Evolutionary conservation across 2,888 invertebrate genomes (phyloP).

Genomic region (Eustalomyia histrio): DNA sequence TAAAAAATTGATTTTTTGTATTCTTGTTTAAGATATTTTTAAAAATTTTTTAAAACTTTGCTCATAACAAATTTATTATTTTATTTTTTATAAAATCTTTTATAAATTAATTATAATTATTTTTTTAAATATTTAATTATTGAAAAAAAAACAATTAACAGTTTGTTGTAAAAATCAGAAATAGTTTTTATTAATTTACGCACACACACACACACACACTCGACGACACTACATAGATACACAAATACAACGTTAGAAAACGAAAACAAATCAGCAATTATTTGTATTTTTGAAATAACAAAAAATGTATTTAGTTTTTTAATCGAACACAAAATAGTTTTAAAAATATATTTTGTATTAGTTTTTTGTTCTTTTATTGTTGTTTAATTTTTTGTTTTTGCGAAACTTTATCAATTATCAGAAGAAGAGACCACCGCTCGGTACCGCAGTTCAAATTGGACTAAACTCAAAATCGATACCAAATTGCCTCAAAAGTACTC

Average conservation of each 20-base stretch:
- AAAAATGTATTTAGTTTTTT: slow-evolving; percentile 45
- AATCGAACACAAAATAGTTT: slow-evolving; percentile 33
- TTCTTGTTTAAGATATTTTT: not conserved
- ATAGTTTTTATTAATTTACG: slow-evolving; percentile 37
- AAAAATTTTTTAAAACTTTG: not conserved
- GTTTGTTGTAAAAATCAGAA: slow-evolving; percentile 10
- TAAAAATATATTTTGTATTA: slow-evolving; percentile 23
- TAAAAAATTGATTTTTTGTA: not conserved
- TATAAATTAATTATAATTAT: not conserved
- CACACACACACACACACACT: slow-evolving; percentile 30
- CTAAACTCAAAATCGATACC: slow-evolving; percentile 71
- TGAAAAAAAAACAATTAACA: slow-evolving; percentile 38
- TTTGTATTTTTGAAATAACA: slow-evolving; percentile 48
- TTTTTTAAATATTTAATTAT: not conserved
- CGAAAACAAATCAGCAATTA: slow-evolving; percentile 39
- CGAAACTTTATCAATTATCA: slow-evolving; percentile 29
- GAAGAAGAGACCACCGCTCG: slow-evolving; percentile 75
- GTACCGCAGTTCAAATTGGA: slow-evolving; percentile 78
- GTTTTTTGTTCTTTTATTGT: slow-evolving; percentile 29
- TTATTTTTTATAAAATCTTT: not conserved
- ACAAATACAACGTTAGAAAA: slow-evolving; percentile 16
- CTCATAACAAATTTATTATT: slow-evolving; percentile 13
- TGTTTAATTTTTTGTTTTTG: slow-evolving; percentile 16
- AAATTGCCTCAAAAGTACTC: slow-evolving; percentile 68
- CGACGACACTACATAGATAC: slow-evolving; percentile 19